Base-by-base conservation (phyloP, 1,140 invertebrate genomes). In the Eueides isabella region DNA sequence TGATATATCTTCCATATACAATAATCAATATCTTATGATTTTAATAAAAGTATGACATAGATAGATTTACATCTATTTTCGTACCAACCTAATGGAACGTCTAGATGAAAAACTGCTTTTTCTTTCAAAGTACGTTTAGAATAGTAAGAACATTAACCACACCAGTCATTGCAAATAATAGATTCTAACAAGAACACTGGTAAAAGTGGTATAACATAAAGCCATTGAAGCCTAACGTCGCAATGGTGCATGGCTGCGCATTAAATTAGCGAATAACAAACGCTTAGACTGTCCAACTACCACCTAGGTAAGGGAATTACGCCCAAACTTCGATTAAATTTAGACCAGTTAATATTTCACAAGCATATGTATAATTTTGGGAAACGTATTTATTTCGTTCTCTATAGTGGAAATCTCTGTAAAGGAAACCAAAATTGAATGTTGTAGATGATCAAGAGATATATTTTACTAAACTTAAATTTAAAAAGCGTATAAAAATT, bases 161-260 rank as follows among this genome's bases (percentile, higher is more conserved):
- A 26, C 9, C 6, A 26, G 5, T 26, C 23, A 55, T 55, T 55
- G 26, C 9, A 55, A 11, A 55, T 23, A 23, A 19, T 12, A 55
- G 1, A 55, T 55, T 23, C 11, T 0, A 55, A 55, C 6, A 12
- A 12, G 5, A 23, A 55, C 48, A 26, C 48, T 26, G 12, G 2
- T 55, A 26, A 55, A n/a, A 26, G 23, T 55, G 19, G 48, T 55
- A 55, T 55, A 55, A 55, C 48, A 55, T 55, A 28, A 61, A 61
- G 67, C 35, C 38, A 68, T 30, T 14, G 67, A 61, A 61, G 67
- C 30, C n/a, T 61, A 61, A 68, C 67, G 16, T 33, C 28, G 44
- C 44, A 68, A 68, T 68, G 55, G 67, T 61, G 67, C 67, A 68
- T 68, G 67, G 31, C 9, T 19, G n/a, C 38, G 67, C 67, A 68